A percentile compares a stretch with the other conserved stretches of the same genome.
phyloP scores from a whole-genome alignment of 2,797 vertebrate genomes.

The Odontamblyopus rebecca region DNA sequence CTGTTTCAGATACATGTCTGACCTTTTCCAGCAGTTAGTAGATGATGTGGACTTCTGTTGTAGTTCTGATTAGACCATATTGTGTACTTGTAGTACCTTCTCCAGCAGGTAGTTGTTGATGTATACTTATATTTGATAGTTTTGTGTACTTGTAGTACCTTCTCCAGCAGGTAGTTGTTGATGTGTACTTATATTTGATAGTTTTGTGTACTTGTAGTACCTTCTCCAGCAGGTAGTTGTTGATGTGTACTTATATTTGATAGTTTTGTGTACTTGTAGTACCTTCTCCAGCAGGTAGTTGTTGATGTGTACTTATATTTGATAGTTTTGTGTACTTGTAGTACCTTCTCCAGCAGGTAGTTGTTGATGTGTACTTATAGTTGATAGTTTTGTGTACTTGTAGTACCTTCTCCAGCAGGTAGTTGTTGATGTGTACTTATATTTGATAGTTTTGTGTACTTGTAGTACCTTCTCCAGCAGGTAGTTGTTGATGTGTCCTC shows the following conservation, averaged over 20 bases:
- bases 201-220: constrained; percentile 20
- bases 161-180: too few relatives aligned
- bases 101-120: too few relatives aligned
- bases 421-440: not conserved
- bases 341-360: constrained; percentile 2
- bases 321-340: constrained; percentile 9
- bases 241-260: not conserved
- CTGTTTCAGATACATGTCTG: too few relatives aligned
- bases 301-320: not conserved
- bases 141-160: constrained; percentile 25
- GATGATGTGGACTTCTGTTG: too few relatives aligned
- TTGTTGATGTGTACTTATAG: not conserved
- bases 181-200: not conserved
- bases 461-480: constrained; percentile 91
- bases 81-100: constrained; percentile 22
- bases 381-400: too few relatives aligned
- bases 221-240: not conserved
- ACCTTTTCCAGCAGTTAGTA: too few relatives aligned
- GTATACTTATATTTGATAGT: too few relatives aligned
- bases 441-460: too few relatives aligned
- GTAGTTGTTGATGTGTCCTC: constrained; percentile 96
- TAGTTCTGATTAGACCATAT: too few relatives aligned
- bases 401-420: constrained; percentile 18
- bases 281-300: not conserved
- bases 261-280: constrained; percentile 19